Evolutionary conservation across 2,888 invertebrate species (phyloP).

Genomic region (Norana najaformis): DNA sequence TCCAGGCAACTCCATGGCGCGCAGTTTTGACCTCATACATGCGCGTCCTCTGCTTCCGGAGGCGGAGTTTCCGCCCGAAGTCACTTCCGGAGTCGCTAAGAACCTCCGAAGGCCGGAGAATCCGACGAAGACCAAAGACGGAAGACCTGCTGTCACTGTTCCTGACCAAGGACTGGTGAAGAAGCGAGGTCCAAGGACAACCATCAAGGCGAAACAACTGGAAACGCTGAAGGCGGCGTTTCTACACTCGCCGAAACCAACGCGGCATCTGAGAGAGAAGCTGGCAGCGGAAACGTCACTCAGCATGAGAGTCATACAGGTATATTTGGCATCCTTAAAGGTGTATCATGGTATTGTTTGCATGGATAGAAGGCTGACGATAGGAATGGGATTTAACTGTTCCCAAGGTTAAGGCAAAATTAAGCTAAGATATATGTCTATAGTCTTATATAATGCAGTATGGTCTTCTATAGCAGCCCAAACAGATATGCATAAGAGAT

Average conservation of each 20-base stretch:
- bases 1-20: background rate
- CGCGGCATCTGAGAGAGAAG: slow-evolving; percentile 96
- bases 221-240: slow-evolving; percentile 86
- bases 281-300: slow-evolving; percentile 97
- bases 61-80: background rate
- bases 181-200: slow-evolving; percentile 76
- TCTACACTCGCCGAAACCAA: slow-evolving; percentile 97
- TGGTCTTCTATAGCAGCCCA: no score
- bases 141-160: slow-evolving; percentile 42
- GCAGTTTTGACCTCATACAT: background rate
- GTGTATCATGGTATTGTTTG: no score
- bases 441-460: no score
- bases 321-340: slow-evolving; percentile 65
- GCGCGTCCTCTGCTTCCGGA: background rate
- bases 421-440: no score
- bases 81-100: background rate
- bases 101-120: slow-evolving; percentile 29
- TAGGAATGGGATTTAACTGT: no score
- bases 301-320: slow-evolving; percentile 98
- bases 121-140: slow-evolving; percentile 29
- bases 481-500: no score
- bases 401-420: no score
- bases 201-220: slow-evolving; percentile 15
- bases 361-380: no score
- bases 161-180: slow-evolving; percentile 48